Evolutionary conservation across 2,888 invertebrate genomes (phyloP).

Genomic region (Sphinx pinastri): DNA sequence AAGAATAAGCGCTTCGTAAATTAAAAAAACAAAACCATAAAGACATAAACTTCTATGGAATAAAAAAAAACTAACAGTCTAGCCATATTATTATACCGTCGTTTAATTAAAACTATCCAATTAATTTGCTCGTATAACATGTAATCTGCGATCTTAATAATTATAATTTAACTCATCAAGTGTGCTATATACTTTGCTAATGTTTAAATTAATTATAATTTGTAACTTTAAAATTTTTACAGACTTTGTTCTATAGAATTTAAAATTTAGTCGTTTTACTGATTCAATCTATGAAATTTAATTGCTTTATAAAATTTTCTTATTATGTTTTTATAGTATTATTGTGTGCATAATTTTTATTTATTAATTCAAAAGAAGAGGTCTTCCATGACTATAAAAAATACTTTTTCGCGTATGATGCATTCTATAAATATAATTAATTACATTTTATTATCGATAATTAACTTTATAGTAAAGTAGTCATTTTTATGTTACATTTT

Average conservation of each 20-base stretch:
- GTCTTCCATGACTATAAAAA: too few relatives aligned
- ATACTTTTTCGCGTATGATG: not conserved
- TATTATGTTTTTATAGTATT: not conserved
- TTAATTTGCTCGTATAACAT: conserved; percentile 19
- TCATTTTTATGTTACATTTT: not conserved
- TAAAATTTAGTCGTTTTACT: not conserved
- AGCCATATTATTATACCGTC: conserved; percentile 2
- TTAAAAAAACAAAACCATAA: not conserved
- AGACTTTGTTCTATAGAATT: not conserved
- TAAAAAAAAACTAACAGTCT: not conserved
- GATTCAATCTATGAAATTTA: conserved; percentile 3
- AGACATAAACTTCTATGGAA: not conserved
- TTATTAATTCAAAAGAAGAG: not conserved
- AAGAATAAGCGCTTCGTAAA: not conserved
- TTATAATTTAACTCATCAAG: conserved; percentile 17
- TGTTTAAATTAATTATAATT: not conserved
- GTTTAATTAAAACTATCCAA: conserved; percentile 16
- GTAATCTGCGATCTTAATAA: conserved; percentile 11
- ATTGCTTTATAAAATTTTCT: not conserved
- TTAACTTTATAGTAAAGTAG: not conserved
- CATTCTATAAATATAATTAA: not conserved
- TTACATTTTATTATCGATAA: not conserved
- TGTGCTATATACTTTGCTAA: conserved; percentile 14
- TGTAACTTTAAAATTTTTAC: too few relatives aligned
- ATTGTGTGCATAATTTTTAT: not conserved